These are phyloP conservation scores for Cancer borealis DNA, from an alignment of 2,888 invertebrate species.

Conservation along the genomic window DNA sequence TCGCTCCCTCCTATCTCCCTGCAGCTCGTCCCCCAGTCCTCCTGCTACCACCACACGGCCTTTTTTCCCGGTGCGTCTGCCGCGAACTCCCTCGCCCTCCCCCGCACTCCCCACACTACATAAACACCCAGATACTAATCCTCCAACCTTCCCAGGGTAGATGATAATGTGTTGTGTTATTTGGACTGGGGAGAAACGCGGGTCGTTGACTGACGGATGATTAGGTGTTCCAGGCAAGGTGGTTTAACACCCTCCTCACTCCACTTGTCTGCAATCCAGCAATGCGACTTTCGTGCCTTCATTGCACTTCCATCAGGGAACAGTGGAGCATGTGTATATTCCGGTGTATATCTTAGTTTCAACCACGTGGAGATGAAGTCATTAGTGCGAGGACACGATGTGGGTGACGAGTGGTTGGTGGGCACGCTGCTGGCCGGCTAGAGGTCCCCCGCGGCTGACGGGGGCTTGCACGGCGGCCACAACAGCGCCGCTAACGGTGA, in stretches of 20 bases:
- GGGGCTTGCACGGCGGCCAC: neutral
- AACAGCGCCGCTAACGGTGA: slow-evolving; percentile 39
- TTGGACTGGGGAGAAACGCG: slow-evolving; percentile 29
- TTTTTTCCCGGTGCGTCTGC: neutral
- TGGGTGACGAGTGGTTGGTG: neutral
- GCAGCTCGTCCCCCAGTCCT: neutral
- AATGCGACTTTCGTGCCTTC: neutral
- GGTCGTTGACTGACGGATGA: slow-evolving; percentile 37
- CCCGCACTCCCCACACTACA: neutral
- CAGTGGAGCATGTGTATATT: neutral
- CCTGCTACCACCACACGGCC: neutral
- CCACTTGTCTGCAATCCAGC: neutral
- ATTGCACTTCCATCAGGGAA: neutral
- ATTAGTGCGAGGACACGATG: neutral
- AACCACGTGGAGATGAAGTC: neutral
- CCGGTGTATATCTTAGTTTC: neutral
- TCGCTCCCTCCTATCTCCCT: slow-evolving; percentile 11
- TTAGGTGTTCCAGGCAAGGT: slow-evolving; percentile 22
- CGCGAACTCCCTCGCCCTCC: neutral
- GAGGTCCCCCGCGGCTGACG: slow-evolving; percentile 13
- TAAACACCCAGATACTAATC: slow-evolving; percentile 7
- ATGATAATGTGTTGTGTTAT: slow-evolving; percentile 15
- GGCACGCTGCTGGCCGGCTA: neutral
- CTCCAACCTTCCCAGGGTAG: slow-evolving; percentile 16
- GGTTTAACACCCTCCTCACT: slow-evolving; percentile 10